Base-by-base conservation (phyloP, 1,140 invertebrate genomes). In the Drosophila yakuba region DNA sequence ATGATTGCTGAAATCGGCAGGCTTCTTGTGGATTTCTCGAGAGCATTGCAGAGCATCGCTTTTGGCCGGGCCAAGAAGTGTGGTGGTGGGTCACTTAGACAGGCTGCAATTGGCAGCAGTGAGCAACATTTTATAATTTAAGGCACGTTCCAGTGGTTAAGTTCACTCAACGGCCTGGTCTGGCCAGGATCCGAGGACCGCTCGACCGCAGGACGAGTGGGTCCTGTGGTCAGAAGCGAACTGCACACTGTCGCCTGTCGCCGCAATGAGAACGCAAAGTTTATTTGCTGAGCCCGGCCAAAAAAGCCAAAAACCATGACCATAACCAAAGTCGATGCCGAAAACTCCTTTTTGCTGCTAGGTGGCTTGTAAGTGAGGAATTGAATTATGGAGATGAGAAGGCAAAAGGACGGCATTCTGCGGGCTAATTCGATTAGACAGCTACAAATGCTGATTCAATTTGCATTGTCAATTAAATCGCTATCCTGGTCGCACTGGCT, bases 391-490 rank as follows among this genome's bases (percentile, higher is more conserved):
- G 38, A 14, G 38, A 39, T 3, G 57, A 61, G 63, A 25, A 38
- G 23, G 59, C 11, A 11, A 41, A 43, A 43, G 41, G 50, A 47
- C 36, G 74, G 74, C 55, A 68, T 67, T 63, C 59, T 67, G 17
- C n/a, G 3, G 32, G 58, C 77, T 80, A 85, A 85, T 80, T 77
- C 61, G 68, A 78, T 88, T 73, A 72, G 59, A 73, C 69, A 57
- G 59, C 82, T 67, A 59, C 69, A 78, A 86, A 86, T 86, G 78
- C 88, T 86, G 68, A 86, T 86, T 88, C 63, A 76, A 86, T 86
- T 88, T 86, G 79, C 79, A 88, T 83, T 86, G 83, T 76, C 83
- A 86, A 86, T 86, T 86, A 88, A 85, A 71, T 54, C 38, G 61
- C 57, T 56, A 36, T 62, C 67, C 41, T 50, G 54, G n/a, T 25